A percentile compares a stretch with the other conserved stretches of the same genome.
Evolutionary conservation across 2,888 invertebrate genomes (phyloP).

Genomic region (Prosopocoilus inquinatus): DNA sequence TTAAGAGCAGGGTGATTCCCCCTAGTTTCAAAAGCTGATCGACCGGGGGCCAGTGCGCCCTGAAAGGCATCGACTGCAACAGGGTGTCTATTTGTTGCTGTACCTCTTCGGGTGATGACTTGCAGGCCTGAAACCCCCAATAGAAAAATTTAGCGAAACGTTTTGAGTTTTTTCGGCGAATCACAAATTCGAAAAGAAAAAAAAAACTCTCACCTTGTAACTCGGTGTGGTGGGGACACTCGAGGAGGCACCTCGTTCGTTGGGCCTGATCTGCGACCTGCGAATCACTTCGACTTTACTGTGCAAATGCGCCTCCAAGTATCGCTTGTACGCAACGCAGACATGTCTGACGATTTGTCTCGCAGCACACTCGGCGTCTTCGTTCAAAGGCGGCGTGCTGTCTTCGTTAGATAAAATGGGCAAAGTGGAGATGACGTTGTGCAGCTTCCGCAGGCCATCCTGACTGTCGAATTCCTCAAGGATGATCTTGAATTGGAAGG

Average conservation of each 20-base stretch:
- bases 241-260: constrained; percentile 44
- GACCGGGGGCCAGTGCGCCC: constrained; percentile 85
- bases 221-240: constrained; percentile 46
- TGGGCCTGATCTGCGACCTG: constrained; percentile 54
- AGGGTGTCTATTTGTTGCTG: constrained; percentile 83
- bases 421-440: constrained; percentile 90
- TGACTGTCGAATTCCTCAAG: constrained; percentile 90
- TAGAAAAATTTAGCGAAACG: no score
- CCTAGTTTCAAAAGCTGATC: constrained; percentile 83
- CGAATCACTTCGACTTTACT: constrained; percentile 72
- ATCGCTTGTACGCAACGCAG: constrained; percentile 83
- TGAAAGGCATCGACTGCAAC: constrained; percentile 71
- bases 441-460: constrained; percentile 89
- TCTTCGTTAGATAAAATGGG: constrained; percentile 80
- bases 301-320: constrained; percentile 87
- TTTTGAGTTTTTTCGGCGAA: no score
- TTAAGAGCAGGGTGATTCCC: constrained; percentile 76
- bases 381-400: constrained; percentile 59
- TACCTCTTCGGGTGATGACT: constrained; percentile 74
- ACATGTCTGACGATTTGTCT: constrained; percentile 89
- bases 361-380: constrained; percentile 88
- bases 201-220: constrained; percentile 45
- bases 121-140: constrained; percentile 55
- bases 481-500: constrained; percentile 90
- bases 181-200: no score